A percentile compares a stretch with the other conserved stretches of the same genome.
Evolutionary conservation across 2,113 vertebrate genomes (phyloP).

Genomic region (Neopipo cinnamomea): DNA sequence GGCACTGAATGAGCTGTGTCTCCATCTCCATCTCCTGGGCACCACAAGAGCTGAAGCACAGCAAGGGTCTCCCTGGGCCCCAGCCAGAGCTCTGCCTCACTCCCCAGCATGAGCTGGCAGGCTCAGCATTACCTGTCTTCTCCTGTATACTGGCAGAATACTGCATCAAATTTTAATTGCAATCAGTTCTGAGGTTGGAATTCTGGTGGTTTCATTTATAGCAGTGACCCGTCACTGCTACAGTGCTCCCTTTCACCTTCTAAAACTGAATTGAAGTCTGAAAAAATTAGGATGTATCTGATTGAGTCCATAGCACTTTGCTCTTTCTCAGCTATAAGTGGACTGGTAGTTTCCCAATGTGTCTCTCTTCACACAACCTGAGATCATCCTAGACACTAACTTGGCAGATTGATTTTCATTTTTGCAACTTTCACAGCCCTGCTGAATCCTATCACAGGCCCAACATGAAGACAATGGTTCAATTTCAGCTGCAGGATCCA

Average conservation of each 20-base stretch:
- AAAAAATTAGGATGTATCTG: not conserved
- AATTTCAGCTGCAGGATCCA: not conserved
- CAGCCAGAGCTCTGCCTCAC: not conserved
- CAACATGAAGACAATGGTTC: too few species aligned
- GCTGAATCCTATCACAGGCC: not conserved
- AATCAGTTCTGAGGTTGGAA: not conserved
- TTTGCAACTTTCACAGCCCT: not conserved
- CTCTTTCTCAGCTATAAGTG: not conserved
- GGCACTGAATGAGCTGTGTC: too few species aligned
- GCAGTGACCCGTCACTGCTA: too few species aligned
- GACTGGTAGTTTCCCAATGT: not conserved
- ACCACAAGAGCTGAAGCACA: not conserved
- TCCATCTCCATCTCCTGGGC: not conserved
- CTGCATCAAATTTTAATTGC: not conserved
- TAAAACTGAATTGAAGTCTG: not conserved
- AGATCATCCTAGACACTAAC: not conserved
- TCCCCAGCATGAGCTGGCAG: not conserved
- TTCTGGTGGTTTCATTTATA: not conserved
- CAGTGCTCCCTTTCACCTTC: too few species aligned
- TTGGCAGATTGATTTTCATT: not conserved
- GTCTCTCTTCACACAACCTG: fast-evolving
- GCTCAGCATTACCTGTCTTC: not conserved
- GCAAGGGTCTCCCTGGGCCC: not conserved
- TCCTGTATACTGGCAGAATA: not conserved
- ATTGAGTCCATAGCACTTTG: not conserved